phyloP scores from a whole-genome alignment of 35 echinoderm and acorn worm species.

The Lytechinus pictus region DNA sequence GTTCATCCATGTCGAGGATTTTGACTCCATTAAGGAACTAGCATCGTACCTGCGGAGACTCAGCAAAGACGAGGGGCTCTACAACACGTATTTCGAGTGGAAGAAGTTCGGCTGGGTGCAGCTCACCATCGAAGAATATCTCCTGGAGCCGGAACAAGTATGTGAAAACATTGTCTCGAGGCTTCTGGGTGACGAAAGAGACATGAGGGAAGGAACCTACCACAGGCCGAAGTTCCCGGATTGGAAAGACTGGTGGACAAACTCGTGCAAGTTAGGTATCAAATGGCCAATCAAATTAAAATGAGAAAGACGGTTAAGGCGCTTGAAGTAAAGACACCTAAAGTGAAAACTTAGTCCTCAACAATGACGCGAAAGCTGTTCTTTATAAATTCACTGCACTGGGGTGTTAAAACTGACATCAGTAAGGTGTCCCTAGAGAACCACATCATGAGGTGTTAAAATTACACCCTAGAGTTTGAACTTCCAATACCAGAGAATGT shows the following conservation, averaged over 20 bases:
- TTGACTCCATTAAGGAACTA: constrained; percentile 50
- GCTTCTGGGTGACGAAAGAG: constrained; percentile 15
- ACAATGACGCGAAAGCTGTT: no score
- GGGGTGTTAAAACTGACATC: no score
- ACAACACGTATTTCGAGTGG: constrained; percentile 84
- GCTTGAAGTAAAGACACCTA: no score
- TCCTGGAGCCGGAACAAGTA: constrained; percentile 21
- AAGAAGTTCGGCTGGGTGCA: constrained; percentile 50
- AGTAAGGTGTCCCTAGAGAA: no score
- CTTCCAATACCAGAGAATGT: no score
- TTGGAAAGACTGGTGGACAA: constrained; percentile 9
- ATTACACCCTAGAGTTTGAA: no score
- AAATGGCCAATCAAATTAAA: constrained; percentile 24
- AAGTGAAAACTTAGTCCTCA: no score
- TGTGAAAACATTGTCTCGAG: constrained; percentile 26
- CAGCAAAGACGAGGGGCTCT: constrained; percentile 47
- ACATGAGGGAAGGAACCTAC: constrained; percentile 31
- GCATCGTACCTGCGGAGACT: constrained; percentile 61
- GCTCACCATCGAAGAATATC: constrained; percentile 24
- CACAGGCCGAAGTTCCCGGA: constrained; percentile 24
- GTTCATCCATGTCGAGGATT: constrained; percentile 63
- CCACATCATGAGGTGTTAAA: no score
- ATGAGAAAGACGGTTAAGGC: background rate
- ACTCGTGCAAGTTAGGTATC: background rate
- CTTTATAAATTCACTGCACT: no score